These are phyloP conservation scores for Psettodes erumei DNA, from an alignment of 2,113 vertebrate genomes.

Conservation along the genomic window DNA sequence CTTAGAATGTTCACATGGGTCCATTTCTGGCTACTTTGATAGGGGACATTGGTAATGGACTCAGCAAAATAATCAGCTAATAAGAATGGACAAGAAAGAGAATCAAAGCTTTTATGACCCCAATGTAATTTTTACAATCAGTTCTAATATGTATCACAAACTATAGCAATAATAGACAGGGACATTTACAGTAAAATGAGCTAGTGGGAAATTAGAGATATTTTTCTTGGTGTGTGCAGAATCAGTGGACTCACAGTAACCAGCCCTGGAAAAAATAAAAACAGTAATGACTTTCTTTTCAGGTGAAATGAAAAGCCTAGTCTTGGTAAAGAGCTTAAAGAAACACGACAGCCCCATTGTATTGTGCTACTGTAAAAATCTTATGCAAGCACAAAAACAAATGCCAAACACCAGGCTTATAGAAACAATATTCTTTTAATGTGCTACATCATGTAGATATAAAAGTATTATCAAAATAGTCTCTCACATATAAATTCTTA, in stretches of 20 bases:
- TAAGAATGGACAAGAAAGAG: not conserved
- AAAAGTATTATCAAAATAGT: constrained; percentile 84
- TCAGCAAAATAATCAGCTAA: not conserved
- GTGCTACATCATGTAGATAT: constrained; percentile 78
- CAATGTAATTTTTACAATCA: not conserved
- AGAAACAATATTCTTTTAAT: constrained; percentile 83
- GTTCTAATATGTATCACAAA: not conserved
- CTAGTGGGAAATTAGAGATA: not conserved
- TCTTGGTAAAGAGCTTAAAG: not conserved
- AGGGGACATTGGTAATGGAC: not conserved
- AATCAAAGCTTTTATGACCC: not conserved
- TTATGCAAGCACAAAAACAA: not conserved
- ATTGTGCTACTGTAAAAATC: not conserved
- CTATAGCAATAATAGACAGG: not conserved
- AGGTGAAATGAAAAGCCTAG: not conserved
- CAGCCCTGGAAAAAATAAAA: not conserved
- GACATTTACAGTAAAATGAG: not conserved
- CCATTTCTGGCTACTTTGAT: not conserved
- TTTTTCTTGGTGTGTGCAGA: not conserved
- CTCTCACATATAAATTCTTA: constrained; percentile 83
- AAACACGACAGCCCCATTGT: not conserved
- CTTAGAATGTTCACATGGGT: not conserved
- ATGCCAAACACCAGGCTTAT: constrained; percentile 14
- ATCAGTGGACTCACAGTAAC: not conserved
- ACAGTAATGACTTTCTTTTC: not conserved